A percentile compares a stretch with the other conserved stretches of the same genome.
Conservation (phyloP, 2,888 invertebrate species). For the Polydrusus cervinus region DNA sequence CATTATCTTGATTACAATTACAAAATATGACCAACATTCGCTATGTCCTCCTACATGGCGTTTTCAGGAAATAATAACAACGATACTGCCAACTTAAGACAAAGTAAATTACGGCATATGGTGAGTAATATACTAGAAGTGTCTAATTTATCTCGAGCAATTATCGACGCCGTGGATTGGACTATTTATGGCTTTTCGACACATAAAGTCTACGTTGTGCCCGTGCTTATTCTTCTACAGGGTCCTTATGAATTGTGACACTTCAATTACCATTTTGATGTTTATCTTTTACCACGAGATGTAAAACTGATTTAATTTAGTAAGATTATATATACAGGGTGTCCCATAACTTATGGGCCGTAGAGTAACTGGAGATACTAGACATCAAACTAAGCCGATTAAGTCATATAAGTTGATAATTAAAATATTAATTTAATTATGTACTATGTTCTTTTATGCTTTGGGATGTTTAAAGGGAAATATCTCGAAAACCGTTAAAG, state of each 20-base stretch:
- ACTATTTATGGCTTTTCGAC: conserved; percentile 57
- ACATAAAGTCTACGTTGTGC: conserved; percentile 41
- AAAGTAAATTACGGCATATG: conserved; percentile 66
- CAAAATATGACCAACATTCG: conserved; percentile 70
- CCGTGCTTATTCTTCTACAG: conserved; percentile 28
- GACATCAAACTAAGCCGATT: no score
- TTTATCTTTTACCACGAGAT: conserved; percentile 19
- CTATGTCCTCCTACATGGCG: conserved; percentile 68
- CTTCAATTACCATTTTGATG: conserved; percentile 34
- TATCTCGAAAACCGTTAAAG: no score
- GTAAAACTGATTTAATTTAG: not conserved
- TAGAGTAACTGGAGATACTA: no score
- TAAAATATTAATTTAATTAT: no score
- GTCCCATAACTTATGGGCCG: no score
- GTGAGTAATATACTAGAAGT: conserved; percentile 67
- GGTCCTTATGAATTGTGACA: conserved; percentile 29
- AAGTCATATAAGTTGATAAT: no score
- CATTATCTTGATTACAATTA: conserved; percentile 71
- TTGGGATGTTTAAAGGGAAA: no score
- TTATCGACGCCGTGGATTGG: conserved; percentile 63
- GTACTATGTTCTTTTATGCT: no score
- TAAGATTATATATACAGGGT: not conserved
- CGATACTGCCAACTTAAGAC: conserved; percentile 69
- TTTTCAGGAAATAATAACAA: conserved; percentile 70
- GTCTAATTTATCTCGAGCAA: conserved; percentile 69